Evolutionary conservation across 2,797 vertebrate genomes (phyloP).

Genomic region (Cygnus olor): DNA sequence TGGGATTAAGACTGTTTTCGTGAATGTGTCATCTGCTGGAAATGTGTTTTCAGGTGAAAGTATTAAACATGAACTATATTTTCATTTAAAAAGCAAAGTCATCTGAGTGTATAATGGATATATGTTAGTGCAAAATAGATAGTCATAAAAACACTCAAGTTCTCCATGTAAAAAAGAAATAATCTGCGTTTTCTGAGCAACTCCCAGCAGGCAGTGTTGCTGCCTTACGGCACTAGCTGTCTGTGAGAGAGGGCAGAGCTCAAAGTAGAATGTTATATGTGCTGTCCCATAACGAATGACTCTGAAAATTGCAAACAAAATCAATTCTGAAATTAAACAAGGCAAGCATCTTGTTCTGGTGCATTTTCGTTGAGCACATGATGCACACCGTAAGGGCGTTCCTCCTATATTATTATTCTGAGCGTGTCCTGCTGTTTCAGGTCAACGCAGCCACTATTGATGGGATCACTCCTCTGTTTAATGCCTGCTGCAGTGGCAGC

Average conservation of each 20-base stretch:
- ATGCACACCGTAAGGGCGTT: rapidly evolving
- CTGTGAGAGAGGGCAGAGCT: not conserved
- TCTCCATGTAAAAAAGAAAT: not conserved
- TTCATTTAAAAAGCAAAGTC: not conserved
- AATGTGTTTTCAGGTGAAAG: not conserved
- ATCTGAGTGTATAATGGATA: not conserved
- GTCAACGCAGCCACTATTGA: conserved; percentile 83
- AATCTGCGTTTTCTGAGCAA: not conserved
- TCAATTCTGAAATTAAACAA: not conserved
- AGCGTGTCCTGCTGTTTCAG: conserved; percentile 59
- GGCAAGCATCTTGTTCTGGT: not conserved
- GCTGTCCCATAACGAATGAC: not conserved
- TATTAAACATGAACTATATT: not conserved
- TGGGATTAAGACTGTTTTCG: not conserved
- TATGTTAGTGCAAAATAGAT: not conserved
- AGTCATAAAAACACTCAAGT: not conserved
- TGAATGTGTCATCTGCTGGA: not conserved
- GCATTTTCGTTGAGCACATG: not conserved
- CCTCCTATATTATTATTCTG: not conserved
- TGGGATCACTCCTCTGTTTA: conserved; percentile 88
- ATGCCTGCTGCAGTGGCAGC: conserved; percentile 88
- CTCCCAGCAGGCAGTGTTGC: not conserved
- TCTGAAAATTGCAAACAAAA: not conserved
- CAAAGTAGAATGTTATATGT: not conserved
- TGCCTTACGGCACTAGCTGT: not conserved